Evolutionary conservation across 92 coral and sea anemone species (phyloP).

Genomic region (Epizoanthus fatuus): DNA sequence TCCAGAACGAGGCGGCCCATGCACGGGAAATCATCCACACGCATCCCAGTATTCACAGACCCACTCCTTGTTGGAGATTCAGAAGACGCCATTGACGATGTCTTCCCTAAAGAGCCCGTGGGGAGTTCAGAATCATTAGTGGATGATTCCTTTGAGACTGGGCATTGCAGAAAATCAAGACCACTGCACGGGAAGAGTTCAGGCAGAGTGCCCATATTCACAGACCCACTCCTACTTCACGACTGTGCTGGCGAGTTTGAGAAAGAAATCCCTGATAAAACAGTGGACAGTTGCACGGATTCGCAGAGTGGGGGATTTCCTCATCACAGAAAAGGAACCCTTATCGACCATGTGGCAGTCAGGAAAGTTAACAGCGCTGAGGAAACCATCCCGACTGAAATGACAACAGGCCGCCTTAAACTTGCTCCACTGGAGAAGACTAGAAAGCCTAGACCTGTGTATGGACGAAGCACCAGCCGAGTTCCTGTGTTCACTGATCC

Average conservation of each 20-base stretch:
- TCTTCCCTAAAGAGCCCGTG: not conserved
- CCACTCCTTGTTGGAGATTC: slow-evolving; percentile 18
- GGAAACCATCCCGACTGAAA: not conserved
- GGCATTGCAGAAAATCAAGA: slow-evolving; percentile 15
- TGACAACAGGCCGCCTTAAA: slow-evolving; percentile 6
- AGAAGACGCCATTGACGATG: not conserved
- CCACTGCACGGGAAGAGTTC: slow-evolving; percentile 41
- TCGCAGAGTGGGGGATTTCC: not conserved
- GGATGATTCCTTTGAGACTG: not conserved
- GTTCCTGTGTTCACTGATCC: slow-evolving; percentile 30
- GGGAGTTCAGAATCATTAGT: not conserved
- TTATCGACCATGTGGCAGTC: not conserved
- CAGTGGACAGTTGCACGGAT: not conserved
- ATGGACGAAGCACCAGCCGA: slow-evolving; percentile 15
- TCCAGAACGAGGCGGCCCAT: slow-evolving; percentile 24
- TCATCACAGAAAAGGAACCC: no score
- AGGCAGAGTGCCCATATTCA: slow-evolving; percentile 15
- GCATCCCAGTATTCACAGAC: slow-evolving; percentile 43
- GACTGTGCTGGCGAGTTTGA: slow-evolving; percentile 13
- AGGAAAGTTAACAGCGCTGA: not conserved
- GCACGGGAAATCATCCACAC: slow-evolving; percentile 24
- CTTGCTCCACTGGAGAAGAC: slow-evolving; percentile 24
- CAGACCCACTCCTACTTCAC: slow-evolving; percentile 16
- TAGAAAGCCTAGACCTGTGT: slow-evolving; percentile 11
- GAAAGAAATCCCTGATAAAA: slow-evolving; percentile 1